A percentile compares a stretch with the other conserved stretches of the same genome.
Conservation (phyloP, 2,797 vertebrate species). For the Sebastes reedi region DNA sequence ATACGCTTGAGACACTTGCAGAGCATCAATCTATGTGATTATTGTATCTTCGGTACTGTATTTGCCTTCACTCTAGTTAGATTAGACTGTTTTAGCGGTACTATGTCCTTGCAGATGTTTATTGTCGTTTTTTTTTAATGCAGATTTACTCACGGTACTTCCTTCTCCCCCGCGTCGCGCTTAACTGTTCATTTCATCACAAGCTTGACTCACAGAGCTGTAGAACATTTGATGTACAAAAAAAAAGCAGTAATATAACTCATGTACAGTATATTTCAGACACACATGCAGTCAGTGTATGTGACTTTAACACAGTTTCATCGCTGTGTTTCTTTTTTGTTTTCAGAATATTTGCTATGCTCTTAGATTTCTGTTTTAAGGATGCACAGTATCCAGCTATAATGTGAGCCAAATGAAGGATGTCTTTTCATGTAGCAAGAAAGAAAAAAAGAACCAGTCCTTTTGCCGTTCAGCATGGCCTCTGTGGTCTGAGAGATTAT, state of each 20-base stretch:
- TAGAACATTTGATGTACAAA: conserved; percentile 67
- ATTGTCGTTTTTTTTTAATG: conserved; percentile 22
- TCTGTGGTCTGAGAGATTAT: conserved; percentile 69
- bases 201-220: conserved; percentile 70
- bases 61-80: conserved; percentile 65
- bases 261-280: conserved; percentile 68
- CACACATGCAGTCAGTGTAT: conserved; percentile 58
- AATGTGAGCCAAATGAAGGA: conserved; percentile 81
- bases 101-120: conserved; percentile 56
- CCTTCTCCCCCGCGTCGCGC: conserved; percentile 22
- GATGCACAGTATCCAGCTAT: conserved; percentile 61
- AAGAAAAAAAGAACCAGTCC: conserved; percentile 42
- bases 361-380: conserved; percentile 62
- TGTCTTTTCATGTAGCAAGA: conserved; percentile 76
- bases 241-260: conserved; percentile 65
- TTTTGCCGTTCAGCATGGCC: conserved; percentile 60
- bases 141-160: conserved; percentile 62
- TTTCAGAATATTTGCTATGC: conserved; percentile 51
- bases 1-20: conserved; percentile 52
- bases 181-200: conserved; percentile 69
- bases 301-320: conserved; percentile 46
- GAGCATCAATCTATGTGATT: conserved; percentile 62
- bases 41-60: conserved; percentile 73
- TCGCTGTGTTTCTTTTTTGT: conserved; percentile 39
- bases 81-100: conserved; percentile 62